Conservation (phyloP, 37 sponge, comb jelly and placozoan genomes). For the Amphimedon queenslandica region DNA sequence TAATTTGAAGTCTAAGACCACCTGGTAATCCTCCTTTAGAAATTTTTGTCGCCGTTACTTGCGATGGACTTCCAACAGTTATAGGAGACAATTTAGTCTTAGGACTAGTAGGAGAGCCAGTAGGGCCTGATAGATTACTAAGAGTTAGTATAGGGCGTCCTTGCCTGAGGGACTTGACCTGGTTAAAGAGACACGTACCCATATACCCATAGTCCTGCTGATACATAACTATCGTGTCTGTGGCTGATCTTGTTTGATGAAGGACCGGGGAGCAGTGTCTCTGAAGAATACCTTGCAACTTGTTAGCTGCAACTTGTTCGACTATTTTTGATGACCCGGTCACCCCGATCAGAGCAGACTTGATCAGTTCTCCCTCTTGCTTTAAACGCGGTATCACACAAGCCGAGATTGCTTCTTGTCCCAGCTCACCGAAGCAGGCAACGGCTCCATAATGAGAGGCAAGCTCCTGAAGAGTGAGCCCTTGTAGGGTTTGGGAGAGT, state of each 20-base stretch:
- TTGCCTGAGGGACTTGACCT: constrained; percentile 59
- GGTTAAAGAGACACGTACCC: constrained; percentile 47
- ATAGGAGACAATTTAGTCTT: constrained; percentile 24
- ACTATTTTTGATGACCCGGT: constrained; percentile 18
- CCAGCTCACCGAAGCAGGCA: constrained; percentile 55
- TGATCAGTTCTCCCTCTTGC: constrained; percentile 47
- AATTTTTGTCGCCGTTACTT: constrained; percentile 10
- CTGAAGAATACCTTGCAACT: constrained; percentile 54
- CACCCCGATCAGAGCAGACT: constrained; percentile 4
- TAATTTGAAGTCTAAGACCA: constrained; percentile 22
- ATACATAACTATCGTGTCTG: constrained; percentile 51
- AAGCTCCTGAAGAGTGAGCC: constrained; percentile 47
- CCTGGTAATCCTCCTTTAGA: constrained; percentile 26
- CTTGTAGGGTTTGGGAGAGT: constrained; percentile 41
- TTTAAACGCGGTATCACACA: constrained; percentile 60
- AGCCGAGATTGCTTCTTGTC: constrained; percentile 54
- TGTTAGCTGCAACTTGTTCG: constrained; percentile 65
- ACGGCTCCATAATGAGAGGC: constrained; percentile 75
- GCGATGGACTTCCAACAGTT: constrained; percentile 20
- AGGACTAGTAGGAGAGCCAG: constrained; percentile 21
- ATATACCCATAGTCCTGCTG: constrained; percentile 70
- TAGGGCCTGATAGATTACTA: not conserved
- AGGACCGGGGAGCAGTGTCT: constrained; percentile 44
- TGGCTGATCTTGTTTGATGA: constrained; percentile 18
- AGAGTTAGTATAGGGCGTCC: not conserved